Evolutionary conservation across 2,113 vertebrate species (phyloP).

Genomic region (Okapia johnstoni): DNA sequence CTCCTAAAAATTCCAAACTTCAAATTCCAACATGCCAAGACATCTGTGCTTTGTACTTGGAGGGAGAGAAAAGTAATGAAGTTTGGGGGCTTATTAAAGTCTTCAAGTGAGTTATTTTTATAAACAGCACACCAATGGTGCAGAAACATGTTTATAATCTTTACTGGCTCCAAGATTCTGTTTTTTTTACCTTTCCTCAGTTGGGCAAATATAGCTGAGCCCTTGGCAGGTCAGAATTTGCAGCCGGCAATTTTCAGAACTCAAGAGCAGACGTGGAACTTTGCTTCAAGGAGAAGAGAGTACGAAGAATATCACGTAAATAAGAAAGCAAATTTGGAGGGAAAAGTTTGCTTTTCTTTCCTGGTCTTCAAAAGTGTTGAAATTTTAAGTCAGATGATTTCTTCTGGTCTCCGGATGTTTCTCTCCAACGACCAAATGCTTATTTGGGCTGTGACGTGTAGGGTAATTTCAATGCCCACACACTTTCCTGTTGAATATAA

Average conservation of each 20-base stretch:
- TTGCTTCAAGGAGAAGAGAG: background rate
- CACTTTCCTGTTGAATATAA: conserved; percentile 42
- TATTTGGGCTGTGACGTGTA: conserved; percentile 39
- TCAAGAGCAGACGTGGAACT: background rate
- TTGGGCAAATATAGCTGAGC: conserved; percentile 37
- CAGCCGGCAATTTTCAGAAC: conserved; percentile 58
- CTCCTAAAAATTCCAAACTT: conserved; percentile 68
- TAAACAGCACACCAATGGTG: conserved; percentile 35
- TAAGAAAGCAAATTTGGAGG: background rate
- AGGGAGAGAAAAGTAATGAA: conserved; percentile 60
- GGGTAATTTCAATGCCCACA: conserved; percentile 44
- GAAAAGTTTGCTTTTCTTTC: background rate
- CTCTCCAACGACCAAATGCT: background rate
- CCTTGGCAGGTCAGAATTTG: conserved; percentile 45
- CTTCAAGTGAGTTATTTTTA: conserved; percentile 45
- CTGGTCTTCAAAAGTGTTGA: background rate
- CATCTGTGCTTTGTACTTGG: conserved; percentile 41
- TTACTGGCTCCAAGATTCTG: conserved; percentile 24
- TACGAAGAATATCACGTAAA: background rate
- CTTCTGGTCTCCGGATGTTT: conserved; percentile 31
- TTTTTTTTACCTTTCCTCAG: conserved; percentile 39
- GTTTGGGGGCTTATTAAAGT: conserved; percentile 70
- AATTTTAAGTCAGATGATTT: conserved; percentile 29
- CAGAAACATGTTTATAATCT: conserved; percentile 50
- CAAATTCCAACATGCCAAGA: conserved; percentile 68